A percentile compares a stretch with the other conserved stretches of the same genome.
phyloP scores from a whole-genome alignment of 2,113 vertebrate genomes.

The Eudyptes chrysolophus region DNA sequence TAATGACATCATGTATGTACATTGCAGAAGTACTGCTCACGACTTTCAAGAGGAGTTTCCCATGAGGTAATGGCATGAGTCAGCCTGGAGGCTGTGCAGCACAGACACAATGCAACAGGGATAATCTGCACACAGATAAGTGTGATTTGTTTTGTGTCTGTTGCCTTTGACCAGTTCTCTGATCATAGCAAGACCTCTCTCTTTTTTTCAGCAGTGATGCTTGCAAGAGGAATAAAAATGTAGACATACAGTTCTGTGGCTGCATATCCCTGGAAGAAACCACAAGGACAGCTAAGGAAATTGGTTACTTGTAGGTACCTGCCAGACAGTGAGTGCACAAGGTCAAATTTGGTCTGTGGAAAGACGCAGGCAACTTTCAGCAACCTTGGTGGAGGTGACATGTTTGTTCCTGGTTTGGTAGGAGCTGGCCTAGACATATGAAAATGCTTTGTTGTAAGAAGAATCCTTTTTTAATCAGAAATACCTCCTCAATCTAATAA shows the following conservation, averaged over 20 bases:
- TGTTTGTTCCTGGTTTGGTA: not conserved
- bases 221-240: not conserved
- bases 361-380: not conserved
- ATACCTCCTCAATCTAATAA: not conserved
- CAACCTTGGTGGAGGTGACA: not conserved
- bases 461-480: not conserved
- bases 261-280: not conserved
- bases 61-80: conserved; percentile 66
- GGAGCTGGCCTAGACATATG: not conserved
- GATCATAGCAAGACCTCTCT: not conserved
- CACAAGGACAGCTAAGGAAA: not conserved
- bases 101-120: not conserved
- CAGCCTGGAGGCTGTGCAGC: not conserved
- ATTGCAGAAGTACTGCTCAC: not conserved
- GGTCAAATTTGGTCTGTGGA: not conserved
- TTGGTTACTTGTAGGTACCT: not conserved
- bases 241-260: not conserved
- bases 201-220: not conserved
- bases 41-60: conserved; percentile 58
- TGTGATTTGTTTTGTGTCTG: not conserved
- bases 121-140: not conserved
- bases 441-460: not conserved
- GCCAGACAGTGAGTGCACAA: not conserved
- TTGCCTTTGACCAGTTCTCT: not conserved
- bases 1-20: not conserved